These are phyloP conservation scores for Pelvicachromis taeniatus DNA, from an alignment of 2,113 vertebrate species.

Conservation along the genomic window DNA sequence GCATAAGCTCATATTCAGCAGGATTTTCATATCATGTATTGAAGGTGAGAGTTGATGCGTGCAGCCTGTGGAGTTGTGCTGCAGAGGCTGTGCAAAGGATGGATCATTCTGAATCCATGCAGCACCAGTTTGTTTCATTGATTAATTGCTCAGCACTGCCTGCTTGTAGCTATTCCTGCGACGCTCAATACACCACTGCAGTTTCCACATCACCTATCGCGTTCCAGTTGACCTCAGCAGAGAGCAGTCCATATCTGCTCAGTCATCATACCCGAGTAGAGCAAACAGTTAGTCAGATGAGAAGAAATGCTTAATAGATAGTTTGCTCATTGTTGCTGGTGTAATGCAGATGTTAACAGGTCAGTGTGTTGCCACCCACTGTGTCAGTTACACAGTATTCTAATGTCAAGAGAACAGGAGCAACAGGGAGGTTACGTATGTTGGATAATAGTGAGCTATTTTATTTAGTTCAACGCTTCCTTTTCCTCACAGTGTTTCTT, in stretches of 20 bases:
- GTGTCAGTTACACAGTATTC: not conserved
- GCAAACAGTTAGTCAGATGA: conserved; percentile 6
- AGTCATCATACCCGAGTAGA: conserved; percentile 41
- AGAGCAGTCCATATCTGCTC: conserved; percentile 31
- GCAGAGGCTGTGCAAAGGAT: conserved; percentile 24
- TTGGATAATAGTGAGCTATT: not conserved
- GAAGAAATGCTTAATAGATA: not conserved
- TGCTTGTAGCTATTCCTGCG: conserved; percentile 65
- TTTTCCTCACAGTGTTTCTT: not conserved
- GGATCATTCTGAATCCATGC: conserved; percentile 37
- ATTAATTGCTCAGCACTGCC: conserved; percentile 52
- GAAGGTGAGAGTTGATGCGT: not conserved
- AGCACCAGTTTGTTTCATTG: conserved; percentile 60
- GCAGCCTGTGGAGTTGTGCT: conserved; percentile 15
- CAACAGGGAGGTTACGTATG: not conserved
- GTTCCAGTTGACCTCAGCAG: conserved; percentile 65
- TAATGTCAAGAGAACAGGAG: not conserved
- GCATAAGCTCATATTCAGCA: not conserved
- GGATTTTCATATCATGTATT: not conserved
- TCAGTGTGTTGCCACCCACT: not conserved
- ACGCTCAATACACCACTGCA: conserved; percentile 66
- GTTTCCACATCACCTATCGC: conserved; percentile 44
- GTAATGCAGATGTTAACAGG: not conserved
- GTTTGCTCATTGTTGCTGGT: not conserved
- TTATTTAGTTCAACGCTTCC: not conserved